Base-by-base conservation (phyloP, 2,888 invertebrate species). In the Blastobasis lacticolella region DNA sequence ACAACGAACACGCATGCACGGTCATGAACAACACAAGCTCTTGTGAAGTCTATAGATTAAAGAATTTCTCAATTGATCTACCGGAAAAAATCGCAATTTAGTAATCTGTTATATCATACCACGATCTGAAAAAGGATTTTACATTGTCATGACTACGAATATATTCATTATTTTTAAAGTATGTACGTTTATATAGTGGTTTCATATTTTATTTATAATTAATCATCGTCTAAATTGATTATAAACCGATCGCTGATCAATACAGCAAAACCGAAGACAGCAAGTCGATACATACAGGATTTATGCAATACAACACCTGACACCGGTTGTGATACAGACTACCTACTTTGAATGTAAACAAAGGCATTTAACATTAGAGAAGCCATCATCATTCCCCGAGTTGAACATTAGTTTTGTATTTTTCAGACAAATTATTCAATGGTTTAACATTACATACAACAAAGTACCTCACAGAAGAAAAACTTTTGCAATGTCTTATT, bases 291-390 rank as follows among this genome's bases (percentile, higher is more conserved):
- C 49, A 49, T 50, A 49, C 48, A 54, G 6, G 43, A 5, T 6
- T 72, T 70, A 76, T 69, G 71, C 71, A 78, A 78, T 61, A 62
- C 60, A 73, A 75, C 75, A 78, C 76, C 74, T 74, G 73, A 72
- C 70, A 72, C 68, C 51, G 71, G 67, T 69, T 66, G 69, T 62
- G 65, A 67, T 65, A 45, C 48, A 53, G 45, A 45, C 45, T 10
- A 59, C 55, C 64, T 61, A 59, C 60, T 65, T 23, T 23, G 62
- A 72, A 72, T 76, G 76, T 78, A 78, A 79, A 78, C 77, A 78
- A 73, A 71, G 55, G 57, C 57, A 63, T 54, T 49, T 23, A 37
- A 38, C 10, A 10, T n/a, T 41, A 37, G 5, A 23, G 10, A 37
- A 9, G 9, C 43, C 45, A 49, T 45, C 41, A 10, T n/a, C 23